Evolutionary conservation across 2,888 invertebrate species (phyloP), one percentile per base, ranked within the genome.

Genomic region (Diplolepis rosae): DNA sequence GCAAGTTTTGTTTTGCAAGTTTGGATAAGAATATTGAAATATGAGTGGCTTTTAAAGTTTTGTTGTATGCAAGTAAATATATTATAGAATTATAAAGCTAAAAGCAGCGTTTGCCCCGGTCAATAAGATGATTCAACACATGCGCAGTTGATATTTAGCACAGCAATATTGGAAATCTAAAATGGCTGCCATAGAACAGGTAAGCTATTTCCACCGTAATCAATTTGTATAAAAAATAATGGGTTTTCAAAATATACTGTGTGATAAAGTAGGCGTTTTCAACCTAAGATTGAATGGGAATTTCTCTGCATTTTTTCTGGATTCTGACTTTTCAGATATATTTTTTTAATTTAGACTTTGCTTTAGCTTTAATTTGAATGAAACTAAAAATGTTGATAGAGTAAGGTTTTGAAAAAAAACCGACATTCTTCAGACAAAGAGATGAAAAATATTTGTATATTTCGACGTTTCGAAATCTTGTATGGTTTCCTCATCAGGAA

Each of bases 61-160:
- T 13, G 2, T 42, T 9, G 9, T 15, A 35, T 65, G n/a, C 24
- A 27, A 7, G 27, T n/a, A 24, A 27, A 42, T 65, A 42, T 35
- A 27, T 65, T 65, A 42, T 35, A 27, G 24, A 61, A 61, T 61
- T 32, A 30, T 54, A 35, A 32, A 13, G 15, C 54, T 30, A 54
- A 54, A 54, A 54, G 30, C 54, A 32, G 32, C 35, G 11, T 56
- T 56, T 45, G 71, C 74, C 76, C 74, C 80, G 86, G 82, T 87
- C 86, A 84, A 87, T 87, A 87, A 79, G 77, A 71, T 65, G 76
- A 72, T 73, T 72, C 77, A 82, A 83, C 83, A 82, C 84, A 85
- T 85, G 86, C 85, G 85, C 85, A 80, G 69, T 54, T 9, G 30
- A 32, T 32, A 28, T 32, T 68, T 79, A 72, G 79, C 75, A 78